Evolutionary conservation across 2,888 invertebrate species (phyloP).

Genomic region (Teinopalpus imperialis): DNA sequence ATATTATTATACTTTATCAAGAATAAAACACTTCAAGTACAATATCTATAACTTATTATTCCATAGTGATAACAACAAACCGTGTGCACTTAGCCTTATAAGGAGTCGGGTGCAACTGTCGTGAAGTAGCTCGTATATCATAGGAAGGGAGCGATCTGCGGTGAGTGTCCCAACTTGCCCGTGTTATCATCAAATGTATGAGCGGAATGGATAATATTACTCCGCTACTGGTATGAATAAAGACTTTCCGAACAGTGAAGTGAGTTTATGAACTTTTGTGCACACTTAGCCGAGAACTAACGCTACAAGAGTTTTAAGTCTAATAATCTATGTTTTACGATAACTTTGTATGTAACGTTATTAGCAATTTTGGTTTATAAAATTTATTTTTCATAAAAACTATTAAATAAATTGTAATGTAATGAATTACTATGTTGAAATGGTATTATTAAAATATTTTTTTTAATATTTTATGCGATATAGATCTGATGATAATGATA

Average conservation of each 20-base stretch:
- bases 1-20: no score
- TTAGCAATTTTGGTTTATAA: no score
- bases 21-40: no score
- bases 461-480: no score
- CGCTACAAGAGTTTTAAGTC: neutral
- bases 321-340: neutral
- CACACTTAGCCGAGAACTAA: neutral
- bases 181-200: conserved; percentile 37
- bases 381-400: no score
- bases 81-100: conserved; percentile 16
- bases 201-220: conserved; percentile 41
- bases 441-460: no score
- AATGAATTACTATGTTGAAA: no score
- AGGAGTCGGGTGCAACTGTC: conserved; percentile 35
- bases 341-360: neutral
- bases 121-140: conserved; percentile 43
- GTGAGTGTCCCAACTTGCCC: conserved; percentile 37
- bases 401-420: no score
- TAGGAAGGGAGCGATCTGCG: conserved; percentile 36
- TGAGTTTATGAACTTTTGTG: conserved; percentile 4
- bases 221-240: conserved; percentile 8
- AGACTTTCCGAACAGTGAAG: conserved; percentile 6
- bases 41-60: no score
- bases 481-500: no score
- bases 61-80: no score